Conservation (phyloP, 2,797 vertebrate species). For the Orestias chungarensis region DNA sequence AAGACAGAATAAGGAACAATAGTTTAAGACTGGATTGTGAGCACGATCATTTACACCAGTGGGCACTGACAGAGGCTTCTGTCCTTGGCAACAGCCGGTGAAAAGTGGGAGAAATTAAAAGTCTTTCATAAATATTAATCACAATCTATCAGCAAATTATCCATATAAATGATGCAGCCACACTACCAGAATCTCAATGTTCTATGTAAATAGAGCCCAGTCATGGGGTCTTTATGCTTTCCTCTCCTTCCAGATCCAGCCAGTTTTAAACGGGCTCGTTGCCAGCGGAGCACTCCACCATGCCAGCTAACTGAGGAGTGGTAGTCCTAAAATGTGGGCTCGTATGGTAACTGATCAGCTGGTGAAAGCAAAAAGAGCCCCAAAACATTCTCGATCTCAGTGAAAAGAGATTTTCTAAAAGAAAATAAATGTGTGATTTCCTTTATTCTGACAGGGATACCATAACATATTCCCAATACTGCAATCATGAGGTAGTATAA, state of each 20-base stretch:
- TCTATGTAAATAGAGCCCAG: slow-evolving; percentile 75
- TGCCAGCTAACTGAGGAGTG: slow-evolving; percentile 51
- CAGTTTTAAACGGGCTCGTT: slow-evolving; percentile 50
- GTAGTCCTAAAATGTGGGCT: slow-evolving; percentile 61
- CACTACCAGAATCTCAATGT: slow-evolving; percentile 71
- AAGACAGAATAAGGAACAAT: slow-evolving; percentile 20
- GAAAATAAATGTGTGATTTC: slow-evolving; percentile 37
- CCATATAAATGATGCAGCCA: slow-evolving; percentile 72
- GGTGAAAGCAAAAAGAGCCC: slow-evolving; percentile 51
- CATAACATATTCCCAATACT: slow-evolving; percentile 10
- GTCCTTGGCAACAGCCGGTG: slow-evolving; percentile 50
- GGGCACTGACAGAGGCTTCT: slow-evolving; percentile 36
- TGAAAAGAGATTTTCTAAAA: slow-evolving; percentile 50
- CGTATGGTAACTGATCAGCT: slow-evolving; percentile 63
- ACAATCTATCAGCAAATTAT: slow-evolving; percentile 69
- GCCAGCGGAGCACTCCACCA: slow-evolving; percentile 71
- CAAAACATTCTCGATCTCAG: slow-evolving; percentile 56
- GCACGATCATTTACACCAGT: slow-evolving; percentile 49
- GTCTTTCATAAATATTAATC: slow-evolving; percentile 74
- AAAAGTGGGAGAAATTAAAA: slow-evolving; percentile 73
- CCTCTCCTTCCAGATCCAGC: slow-evolving; percentile 70
- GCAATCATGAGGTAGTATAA: background rate
- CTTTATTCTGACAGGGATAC: slow-evolving; percentile 13
- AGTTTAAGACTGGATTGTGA: slow-evolving; percentile 23
- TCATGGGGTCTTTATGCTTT: slow-evolving; percentile 56